Evolutionary conservation across 1,140 invertebrate species (phyloP).

Genomic region (Rhizoglyphus robini): DNA sequence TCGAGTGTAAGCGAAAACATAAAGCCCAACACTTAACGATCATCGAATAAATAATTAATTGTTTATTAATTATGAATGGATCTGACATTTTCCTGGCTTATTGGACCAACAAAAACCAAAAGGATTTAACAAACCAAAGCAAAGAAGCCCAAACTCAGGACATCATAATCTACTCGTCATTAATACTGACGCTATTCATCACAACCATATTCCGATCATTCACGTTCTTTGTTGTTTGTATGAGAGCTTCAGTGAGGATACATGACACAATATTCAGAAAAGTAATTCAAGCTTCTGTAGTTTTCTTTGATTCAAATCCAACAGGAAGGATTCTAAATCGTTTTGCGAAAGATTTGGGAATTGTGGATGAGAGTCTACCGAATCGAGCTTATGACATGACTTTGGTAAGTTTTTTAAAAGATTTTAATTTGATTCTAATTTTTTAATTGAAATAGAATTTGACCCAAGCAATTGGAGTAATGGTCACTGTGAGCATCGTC

Average conservation of each 20-base stretch:
- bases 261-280: conserved; percentile 70
- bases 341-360: no score
- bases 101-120: conserved; percentile 19
- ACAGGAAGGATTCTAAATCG: conserved; percentile 24
- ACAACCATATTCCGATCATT: conserved; percentile 43
- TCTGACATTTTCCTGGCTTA: no score
- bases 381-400: conserved; percentile 16
- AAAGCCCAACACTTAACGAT: no score
- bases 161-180: conserved; percentile 29
- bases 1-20: no score
- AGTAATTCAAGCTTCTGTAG: conserved; percentile 62
- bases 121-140: no score
- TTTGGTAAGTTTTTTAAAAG: conserved; percentile 48
- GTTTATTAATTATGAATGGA: no score
- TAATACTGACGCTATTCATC: conserved; percentile 32
- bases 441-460: conserved; percentile 36
- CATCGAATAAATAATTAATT: no score
- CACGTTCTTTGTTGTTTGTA: conserved; percentile 59
- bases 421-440: conserved; percentile 56
- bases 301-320: conserved; percentile 61
- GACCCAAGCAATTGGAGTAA: background rate
- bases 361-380: conserved; percentile 21
- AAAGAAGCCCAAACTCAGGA: no score
- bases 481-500: background rate
- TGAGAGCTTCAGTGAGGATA: conserved; percentile 56